These are phyloP conservation scores for Pseudoatta argentina DNA, from an alignment of 1,140 invertebrate genomes.

Conservation along the genomic window DNA sequence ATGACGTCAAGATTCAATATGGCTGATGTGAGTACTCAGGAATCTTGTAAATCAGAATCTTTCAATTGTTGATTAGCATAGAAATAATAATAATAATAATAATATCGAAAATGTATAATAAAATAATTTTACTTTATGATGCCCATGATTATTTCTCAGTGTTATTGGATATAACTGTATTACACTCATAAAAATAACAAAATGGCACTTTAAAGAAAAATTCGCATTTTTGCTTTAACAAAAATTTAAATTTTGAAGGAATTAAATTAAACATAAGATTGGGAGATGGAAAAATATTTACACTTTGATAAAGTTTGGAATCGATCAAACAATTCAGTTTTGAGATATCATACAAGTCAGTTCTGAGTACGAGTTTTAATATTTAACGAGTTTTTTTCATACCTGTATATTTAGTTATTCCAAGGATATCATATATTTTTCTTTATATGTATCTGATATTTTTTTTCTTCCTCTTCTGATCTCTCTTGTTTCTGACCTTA, in stretches of 20 bases:
- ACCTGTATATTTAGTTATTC: background rate
- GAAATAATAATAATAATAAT: background rate
- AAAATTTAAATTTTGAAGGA: background rate
- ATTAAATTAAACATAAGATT: background rate
- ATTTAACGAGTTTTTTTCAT: constrained; percentile 19
- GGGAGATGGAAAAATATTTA: background rate
- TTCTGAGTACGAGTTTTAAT: background rate
- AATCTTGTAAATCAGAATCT: background rate
- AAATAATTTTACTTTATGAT: background rate
- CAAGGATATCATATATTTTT: background rate
- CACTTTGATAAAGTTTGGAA: background rate
- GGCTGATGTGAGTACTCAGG: too few species aligned
- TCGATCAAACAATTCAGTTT: background rate
- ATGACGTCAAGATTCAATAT: too few species aligned
- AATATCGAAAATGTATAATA: background rate
- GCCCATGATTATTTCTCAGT: too few species aligned
- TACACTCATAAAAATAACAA: background rate
- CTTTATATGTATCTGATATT: background rate
- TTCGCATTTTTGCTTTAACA: background rate
- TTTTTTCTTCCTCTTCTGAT: background rate
- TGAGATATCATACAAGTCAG: background rate
- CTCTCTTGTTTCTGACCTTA: background rate
- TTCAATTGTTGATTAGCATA: background rate
- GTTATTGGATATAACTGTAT: background rate
- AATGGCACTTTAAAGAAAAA: background rate